Conservation (phyloP, 1,140 invertebrate species). For the Eumeta japonica region DNA sequence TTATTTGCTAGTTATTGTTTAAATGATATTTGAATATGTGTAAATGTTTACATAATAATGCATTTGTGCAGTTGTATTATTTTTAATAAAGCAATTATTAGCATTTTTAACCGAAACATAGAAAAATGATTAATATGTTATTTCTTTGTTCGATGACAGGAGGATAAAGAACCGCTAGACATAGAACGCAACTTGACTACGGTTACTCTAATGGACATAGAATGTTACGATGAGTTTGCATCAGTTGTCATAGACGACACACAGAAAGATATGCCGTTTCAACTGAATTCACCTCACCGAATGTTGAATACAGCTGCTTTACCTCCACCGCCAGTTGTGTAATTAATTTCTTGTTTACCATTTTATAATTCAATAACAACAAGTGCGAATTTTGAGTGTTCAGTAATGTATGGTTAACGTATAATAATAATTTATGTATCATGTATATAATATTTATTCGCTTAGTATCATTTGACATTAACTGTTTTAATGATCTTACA, state of each 20-base stretch:
- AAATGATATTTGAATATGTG: no score
- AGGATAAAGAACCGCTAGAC: conserved; percentile 63
- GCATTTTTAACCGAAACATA: background rate
- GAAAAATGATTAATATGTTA: background rate
- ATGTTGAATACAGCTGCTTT: conserved; percentile 30
- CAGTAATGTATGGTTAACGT: no score
- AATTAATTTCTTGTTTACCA: conserved; percentile 17
- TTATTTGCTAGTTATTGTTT: no score
- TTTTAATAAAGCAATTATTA: background rate
- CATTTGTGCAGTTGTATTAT: background rate
- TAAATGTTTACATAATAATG: background rate
- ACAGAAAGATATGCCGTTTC: no score
- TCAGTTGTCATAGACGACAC: no score
- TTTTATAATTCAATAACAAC: no score
- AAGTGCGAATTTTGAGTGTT: no score
- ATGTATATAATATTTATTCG: no score
- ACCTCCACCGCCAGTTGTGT: conserved; percentile 33
- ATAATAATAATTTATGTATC: no score
- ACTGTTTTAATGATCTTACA: no score
- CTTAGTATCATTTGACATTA: no score
- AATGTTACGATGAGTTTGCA: conserved; percentile 67
- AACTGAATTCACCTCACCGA: no score
- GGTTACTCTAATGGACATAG: conserved; percentile 65
- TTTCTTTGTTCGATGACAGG: conserved; percentile 18
- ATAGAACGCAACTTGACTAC: conserved; percentile 60